phyloP scores from a whole-genome alignment of 1,140 invertebrate species.

The Aradophagus sp. region DNA sequence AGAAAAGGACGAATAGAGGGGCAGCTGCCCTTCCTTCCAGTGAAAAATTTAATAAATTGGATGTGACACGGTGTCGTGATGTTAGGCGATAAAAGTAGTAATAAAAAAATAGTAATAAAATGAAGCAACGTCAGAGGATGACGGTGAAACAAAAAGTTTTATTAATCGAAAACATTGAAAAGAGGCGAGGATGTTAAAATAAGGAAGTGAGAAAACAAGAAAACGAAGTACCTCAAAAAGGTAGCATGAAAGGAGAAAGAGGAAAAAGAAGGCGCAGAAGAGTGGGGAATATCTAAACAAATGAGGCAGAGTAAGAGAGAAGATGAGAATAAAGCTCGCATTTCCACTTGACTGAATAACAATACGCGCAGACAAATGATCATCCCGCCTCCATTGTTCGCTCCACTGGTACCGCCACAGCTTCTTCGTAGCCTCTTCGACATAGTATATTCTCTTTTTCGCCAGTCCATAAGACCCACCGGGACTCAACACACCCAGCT shows the following conservation, averaged over 20 bases:
- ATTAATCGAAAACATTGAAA: slow-evolving; percentile 40
- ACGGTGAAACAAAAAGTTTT: slow-evolving; percentile 16
- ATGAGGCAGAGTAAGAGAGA: slow-evolving; percentile 44
- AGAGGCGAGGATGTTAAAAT: slow-evolving; percentile 14
- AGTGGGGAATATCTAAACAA: slow-evolving; percentile 27
- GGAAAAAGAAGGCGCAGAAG: neutral
- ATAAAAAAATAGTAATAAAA: too few relatives aligned
- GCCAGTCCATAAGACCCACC: too few relatives aligned
- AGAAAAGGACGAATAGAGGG: too few relatives aligned
- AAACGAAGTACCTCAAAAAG: slow-evolving; percentile 20
- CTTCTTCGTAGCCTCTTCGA: slow-evolving; percentile 54
- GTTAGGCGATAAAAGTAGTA: too few relatives aligned
- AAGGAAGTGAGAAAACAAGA: slow-evolving; percentile 43
- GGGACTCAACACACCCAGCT: too few relatives aligned
- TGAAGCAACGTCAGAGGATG: slow-evolving; percentile 14
- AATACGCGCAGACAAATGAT: slow-evolving; percentile 75
- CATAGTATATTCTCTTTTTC: slow-evolving; percentile 48
- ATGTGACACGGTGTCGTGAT: too few relatives aligned
- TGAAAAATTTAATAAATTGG: too few relatives aligned
- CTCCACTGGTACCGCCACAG: slow-evolving; percentile 66
- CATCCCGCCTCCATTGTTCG: slow-evolving; percentile 75
- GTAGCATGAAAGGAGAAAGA: slow-evolving; percentile 21
- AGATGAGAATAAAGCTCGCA: slow-evolving; percentile 65
- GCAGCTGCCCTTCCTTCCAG: too few relatives aligned
- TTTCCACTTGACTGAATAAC: slow-evolving; percentile 72